Evolutionary conservation across 1,140 invertebrate species (phyloP), one percentile per base, ranked within the genome.

Genomic region (Drosophila asahinai): DNA sequence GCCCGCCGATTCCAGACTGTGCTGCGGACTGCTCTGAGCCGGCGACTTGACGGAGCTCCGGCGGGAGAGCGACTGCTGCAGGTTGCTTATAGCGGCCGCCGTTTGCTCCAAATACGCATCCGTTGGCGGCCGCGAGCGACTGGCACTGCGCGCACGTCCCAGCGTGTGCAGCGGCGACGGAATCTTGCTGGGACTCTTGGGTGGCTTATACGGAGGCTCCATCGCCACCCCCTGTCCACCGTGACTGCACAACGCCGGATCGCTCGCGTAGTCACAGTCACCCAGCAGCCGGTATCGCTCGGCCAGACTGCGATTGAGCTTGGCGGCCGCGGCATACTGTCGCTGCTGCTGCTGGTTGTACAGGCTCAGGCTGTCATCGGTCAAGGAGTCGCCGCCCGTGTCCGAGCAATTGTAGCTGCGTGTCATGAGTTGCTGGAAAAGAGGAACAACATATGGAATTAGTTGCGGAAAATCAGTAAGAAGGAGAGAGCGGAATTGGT

Each of bases 31-130:
- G 36, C 84, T 75, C 54, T 80, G 79, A 0, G 91, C 80, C 40
- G 89, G 91, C 15, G 92, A 93, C 47, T 93, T 93, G 1, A 93
- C 65, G 1, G 92, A 93, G 62, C 92, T 92, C 1, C 92, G 78
- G 7, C 92, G 87, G 0, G 91, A 92, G 0, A 91, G 57, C 11
- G 78, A 78, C 86, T 96, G 95, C 62, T 84, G 81, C 6, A 96
- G 93, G 65, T 95, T 95, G 27, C 95, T 95, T 63, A 96, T 95
- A 14, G 95, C 95, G 74, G 95, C 95, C 80, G 95, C 95, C 3
- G 95, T 96, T 78, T 95, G 95, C 62, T 95, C 94, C 25, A 96
- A 92, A 77, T 96, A 96, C 22, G 84, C 86, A 42, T 93, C 86
- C 19, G 91, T 64, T 5, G 81, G 62, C 15, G 84, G 80, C 42